A percentile compares a stretch with the other conserved stretches of the same genome.
phyloP scores from a whole-genome alignment of 1,140 invertebrate genomes.

The Meloidogyne hapla region DNA sequence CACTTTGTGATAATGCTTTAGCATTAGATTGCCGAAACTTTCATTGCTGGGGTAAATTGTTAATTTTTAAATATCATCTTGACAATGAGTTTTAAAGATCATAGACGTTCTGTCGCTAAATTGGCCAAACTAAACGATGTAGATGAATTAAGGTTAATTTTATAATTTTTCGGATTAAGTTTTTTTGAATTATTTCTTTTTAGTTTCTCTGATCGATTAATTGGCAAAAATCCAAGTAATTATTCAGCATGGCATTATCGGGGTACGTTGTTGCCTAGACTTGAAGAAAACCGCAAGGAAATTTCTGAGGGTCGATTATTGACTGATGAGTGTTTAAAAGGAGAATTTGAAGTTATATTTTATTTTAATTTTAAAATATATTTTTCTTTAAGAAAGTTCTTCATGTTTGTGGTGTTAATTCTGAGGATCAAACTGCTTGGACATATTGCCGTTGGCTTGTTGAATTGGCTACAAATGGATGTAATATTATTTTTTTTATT shows the following conservation, averaged over 20 bases:
- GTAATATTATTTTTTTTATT: conserved; percentile 19
- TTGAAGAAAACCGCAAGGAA: conserved; percentile 15
- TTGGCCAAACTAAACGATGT: conserved; percentile 33
- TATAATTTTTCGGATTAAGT: background rate
- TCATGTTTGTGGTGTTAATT: conserved; percentile 41
- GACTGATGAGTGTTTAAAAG: conserved; percentile 40
- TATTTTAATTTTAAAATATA: conserved; percentile 8
- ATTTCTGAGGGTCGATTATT: background rate
- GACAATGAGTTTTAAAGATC: conserved; percentile 29
- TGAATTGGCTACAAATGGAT: conserved; percentile 16
- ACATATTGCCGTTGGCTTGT: conserved; percentile 49
- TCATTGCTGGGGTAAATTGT: conserved; percentile 39
- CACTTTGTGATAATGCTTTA: conserved; percentile 47
- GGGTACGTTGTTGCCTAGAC: conserved; percentile 30
- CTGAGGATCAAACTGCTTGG: conserved; percentile 54
- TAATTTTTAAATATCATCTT: background rate
- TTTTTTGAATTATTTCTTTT: background rate
- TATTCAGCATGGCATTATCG: conserved; percentile 29
- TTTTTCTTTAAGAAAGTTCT: conserved; percentile 41
- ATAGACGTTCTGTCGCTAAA: conserved; percentile 47
- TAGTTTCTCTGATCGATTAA: conserved; percentile 35
- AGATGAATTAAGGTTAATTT: conserved; percentile 35
- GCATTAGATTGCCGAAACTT: conserved; percentile 48
- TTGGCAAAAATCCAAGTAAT: conserved; percentile 33
- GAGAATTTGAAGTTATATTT: conserved; percentile 41